Evolutionary conservation across 2,797 vertebrate species (phyloP).

Genomic region (Macroramphosus scolopax): DNA sequence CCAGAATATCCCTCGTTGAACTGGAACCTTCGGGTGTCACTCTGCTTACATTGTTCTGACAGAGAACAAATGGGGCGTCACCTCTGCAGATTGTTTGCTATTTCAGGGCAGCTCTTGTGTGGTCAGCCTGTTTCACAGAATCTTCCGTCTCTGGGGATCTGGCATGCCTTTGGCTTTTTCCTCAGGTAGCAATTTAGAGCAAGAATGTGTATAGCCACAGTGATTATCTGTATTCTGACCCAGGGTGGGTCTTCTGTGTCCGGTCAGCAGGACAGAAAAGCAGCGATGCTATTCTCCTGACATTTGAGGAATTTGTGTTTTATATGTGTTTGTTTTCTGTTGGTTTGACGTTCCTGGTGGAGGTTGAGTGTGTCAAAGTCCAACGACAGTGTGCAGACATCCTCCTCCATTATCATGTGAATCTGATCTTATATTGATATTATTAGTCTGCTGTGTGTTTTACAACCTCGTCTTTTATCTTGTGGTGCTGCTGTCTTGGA

Average conservation of each 20-base stretch:
- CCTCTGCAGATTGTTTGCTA: constrained; percentile 49
- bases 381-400: too few species aligned
- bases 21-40: constrained; percentile 5
- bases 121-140: constrained; percentile 22
- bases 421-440: too few species aligned
- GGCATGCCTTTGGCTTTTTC: constrained; percentile 55
- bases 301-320: constrained; percentile 41
- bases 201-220: constrained; percentile 67
- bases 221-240: constrained; percentile 69
- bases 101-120: constrained; percentile 56
- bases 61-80: constrained; percentile 35
- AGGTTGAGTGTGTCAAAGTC: not conserved
- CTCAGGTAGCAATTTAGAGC: constrained; percentile 75
- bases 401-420: too few species aligned
- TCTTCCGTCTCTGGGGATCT: constrained; percentile 49
- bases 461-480: too few species aligned
- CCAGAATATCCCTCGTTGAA: constrained; percentile 2
- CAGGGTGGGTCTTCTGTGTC: constrained; percentile 40
- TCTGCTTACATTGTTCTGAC: constrained; percentile 17
- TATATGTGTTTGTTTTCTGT: constrained; percentile 15
- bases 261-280: constrained; percentile 17
- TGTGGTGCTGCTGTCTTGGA: too few species aligned
- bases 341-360: constrained; percentile 16
- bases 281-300: constrained; percentile 28
- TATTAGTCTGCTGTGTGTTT: too few species aligned